Percentiles rank a stretch among this genome's conserved stretches.
Conservation (phyloP, 2,888 invertebrate species). For the Scaptomyza parva region DNA sequence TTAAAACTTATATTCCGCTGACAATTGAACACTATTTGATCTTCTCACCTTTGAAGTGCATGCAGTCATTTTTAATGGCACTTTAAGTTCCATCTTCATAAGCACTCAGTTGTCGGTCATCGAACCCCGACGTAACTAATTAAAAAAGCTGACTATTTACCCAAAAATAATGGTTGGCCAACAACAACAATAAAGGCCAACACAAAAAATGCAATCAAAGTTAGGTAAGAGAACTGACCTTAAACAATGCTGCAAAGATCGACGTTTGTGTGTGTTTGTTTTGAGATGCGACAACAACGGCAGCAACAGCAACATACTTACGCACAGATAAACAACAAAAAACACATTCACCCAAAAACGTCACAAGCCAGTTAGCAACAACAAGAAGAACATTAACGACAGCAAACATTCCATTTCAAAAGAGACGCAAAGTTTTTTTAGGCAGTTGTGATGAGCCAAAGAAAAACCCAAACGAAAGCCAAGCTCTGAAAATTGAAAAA, state of each 20-base stretch:
- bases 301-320: constrained; percentile 13
- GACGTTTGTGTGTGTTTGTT: constrained; percentile 14
- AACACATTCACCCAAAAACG: constrained; percentile 62
- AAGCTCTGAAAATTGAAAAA: constrained; percentile 51
- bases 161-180: constrained; percentile 41
- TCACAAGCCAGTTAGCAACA: constrained; percentile 33
- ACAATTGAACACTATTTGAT: constrained; percentile 37
- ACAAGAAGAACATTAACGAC: constrained; percentile 11
- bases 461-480: constrained; percentile 66
- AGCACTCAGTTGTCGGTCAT: constrained; percentile 35
- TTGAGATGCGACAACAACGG: constrained; percentile 32
- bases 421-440: constrained; percentile 48
- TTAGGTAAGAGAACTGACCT: constrained; percentile 80
- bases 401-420: constrained; percentile 69
- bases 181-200: constrained; percentile 25
- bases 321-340: constrained; percentile 28
- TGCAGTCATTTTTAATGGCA: constrained; percentile 4
- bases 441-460: constrained; percentile 26
- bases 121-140: constrained; percentile 41
- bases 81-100: constrained; percentile 26
- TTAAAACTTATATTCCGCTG: neutral
- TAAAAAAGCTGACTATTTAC: constrained; percentile 46
- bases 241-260: constrained; percentile 77
- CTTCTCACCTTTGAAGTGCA: constrained; percentile 41
- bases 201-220: constrained; percentile 75